phyloP scores from a whole-genome alignment of 1,140 invertebrate species.

The Helicoverpa armigera region DNA sequence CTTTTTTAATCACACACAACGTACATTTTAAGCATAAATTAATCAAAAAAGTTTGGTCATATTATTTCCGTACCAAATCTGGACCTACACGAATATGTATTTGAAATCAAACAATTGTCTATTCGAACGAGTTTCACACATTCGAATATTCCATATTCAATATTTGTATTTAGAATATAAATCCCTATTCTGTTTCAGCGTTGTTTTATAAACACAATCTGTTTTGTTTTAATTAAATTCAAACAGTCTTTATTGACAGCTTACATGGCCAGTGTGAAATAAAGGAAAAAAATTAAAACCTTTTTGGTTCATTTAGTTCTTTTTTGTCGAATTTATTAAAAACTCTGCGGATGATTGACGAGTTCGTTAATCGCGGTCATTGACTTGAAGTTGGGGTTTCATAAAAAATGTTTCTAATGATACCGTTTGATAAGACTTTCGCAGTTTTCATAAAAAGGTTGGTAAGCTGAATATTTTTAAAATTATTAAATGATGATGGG shows the following conservation, averaged over 20 bases:
- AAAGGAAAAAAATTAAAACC: not conserved
- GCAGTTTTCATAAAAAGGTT: too few relatives aligned
- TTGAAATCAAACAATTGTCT: not conserved
- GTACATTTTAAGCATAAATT: too few relatives aligned
- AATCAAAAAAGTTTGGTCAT: too few relatives aligned
- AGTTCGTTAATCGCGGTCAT: too few relatives aligned
- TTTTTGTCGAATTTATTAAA: not conserved
- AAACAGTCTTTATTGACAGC: conserved; percentile 18
- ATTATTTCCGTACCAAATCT: too few relatives aligned
- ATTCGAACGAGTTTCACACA: not conserved
- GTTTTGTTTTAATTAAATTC: conserved; percentile 39
- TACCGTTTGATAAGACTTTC: too few relatives aligned
- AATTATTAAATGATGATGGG: too few relatives aligned
- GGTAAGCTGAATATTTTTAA: too few relatives aligned
- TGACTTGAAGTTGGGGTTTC: too few relatives aligned
- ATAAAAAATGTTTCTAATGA: too few relatives aligned
- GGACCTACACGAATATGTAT: not conserved
- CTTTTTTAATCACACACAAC: too few relatives aligned
- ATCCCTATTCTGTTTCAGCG: not conserved
- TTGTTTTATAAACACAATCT: conserved; percentile 9
- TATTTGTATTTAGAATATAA: conserved; percentile 32
- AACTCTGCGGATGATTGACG: not conserved
- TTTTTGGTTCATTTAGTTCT: not conserved
- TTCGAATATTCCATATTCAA: not conserved
- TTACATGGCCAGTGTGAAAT: not conserved